Evolutionary conservation across 2,797 vertebrate genomes (phyloP).

Genomic region (Dicrostonyx torquatus): DNA sequence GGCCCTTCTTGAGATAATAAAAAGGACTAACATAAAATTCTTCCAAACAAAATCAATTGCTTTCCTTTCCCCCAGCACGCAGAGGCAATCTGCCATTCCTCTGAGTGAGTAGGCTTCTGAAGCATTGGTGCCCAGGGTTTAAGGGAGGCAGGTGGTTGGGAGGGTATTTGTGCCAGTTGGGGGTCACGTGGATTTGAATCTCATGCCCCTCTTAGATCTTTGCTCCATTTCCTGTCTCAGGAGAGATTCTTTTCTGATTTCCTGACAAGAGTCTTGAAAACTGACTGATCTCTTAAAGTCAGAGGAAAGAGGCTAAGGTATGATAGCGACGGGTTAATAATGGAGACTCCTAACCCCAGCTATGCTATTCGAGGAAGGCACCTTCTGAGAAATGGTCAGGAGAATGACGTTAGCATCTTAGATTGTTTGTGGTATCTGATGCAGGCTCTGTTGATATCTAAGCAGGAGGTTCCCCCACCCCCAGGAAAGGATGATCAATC

Average conservation of each 20-base stretch:
- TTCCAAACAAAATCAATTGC: constrained; percentile 75
- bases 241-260: background rate
- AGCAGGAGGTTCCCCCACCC: background rate
- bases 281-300: background rate
- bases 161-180: background rate
- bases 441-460: background rate
- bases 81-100: background rate
- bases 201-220: background rate
- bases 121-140: background rate
- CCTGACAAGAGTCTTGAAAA: background rate
- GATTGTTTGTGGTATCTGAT: background rate
- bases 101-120: background rate
- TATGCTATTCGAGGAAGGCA: background rate
- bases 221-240: background rate
- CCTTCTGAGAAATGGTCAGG: background rate
- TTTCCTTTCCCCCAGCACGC: constrained; percentile 24
- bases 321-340: background rate
- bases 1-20: constrained; percentile 76
- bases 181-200: background rate
- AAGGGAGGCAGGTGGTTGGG: background rate
- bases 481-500: background rate
- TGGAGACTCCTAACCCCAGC: background rate
- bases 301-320: background rate
- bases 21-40: constrained; percentile 75
- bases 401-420: background rate